Evolutionary conservation across 2,888 invertebrate genomes (phyloP).

Genomic region (Cheilosia impressa): DNA sequence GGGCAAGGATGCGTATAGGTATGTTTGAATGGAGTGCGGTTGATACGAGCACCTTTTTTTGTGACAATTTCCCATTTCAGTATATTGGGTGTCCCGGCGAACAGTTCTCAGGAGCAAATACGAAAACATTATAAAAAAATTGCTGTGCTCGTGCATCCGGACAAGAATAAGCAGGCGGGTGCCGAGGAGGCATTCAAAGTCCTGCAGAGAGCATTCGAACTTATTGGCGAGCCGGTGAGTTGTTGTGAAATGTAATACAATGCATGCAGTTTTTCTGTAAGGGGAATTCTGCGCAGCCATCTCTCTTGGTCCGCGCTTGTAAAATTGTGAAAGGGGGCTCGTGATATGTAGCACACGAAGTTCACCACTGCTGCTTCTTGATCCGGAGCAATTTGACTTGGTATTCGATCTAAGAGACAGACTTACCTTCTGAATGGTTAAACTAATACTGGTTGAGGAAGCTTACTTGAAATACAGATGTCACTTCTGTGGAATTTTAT

Average conservation of each 20-base stretch:
- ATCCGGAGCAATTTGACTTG: too few species aligned
- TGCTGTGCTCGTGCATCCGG: conserved; percentile 97
- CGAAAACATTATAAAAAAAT: conserved; percentile 97
- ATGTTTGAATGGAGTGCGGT: conserved; percentile 50
- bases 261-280: not conserved
- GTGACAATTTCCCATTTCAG: conserved; percentile 82
- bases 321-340: too few species aligned
- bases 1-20: conserved; percentile 98
- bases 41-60: not conserved
- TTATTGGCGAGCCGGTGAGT: conserved; percentile 94
- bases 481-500: too few species aligned
- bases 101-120: conserved; percentile 96
- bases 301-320: too few species aligned
- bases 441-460: too few species aligned
- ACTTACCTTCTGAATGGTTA: too few species aligned
- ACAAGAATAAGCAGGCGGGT: conserved; percentile 97
- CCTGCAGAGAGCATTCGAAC: conserved; percentile 96
- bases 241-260: too few species aligned
- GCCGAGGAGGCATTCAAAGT: conserved; percentile 99
- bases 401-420: too few species aligned
- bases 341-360: too few species aligned
- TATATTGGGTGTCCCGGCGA: conserved; percentile 93
- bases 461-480: too few species aligned
- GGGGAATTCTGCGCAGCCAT: too few species aligned
- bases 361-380: too few species aligned